phyloP scores from a whole-genome alignment of 2,888 invertebrate species.

The Palloptera scutellata region DNA sequence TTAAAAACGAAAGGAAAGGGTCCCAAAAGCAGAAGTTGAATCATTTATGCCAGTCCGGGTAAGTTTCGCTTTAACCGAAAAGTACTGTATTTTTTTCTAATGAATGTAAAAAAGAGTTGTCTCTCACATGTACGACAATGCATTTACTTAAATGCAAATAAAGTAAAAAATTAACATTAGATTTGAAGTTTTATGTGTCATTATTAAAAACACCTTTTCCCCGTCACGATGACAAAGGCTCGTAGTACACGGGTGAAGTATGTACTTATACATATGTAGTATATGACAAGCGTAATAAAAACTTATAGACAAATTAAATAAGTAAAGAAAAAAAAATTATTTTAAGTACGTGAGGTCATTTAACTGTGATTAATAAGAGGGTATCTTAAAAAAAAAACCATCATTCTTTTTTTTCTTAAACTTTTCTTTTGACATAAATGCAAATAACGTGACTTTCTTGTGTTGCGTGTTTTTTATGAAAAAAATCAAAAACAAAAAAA shows the following conservation, averaged over 20 bases:
- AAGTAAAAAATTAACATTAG: not conserved
- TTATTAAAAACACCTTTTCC: slow-evolving; percentile 30
- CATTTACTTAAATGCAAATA: slow-evolving; percentile 1
- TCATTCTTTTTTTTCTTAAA: slow-evolving; percentile 5
- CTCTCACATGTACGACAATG: not conserved
- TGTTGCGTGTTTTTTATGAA: not conserved
- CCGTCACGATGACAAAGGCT: slow-evolving; percentile 2
- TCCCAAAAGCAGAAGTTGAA: no score
- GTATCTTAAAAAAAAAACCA: not conserved
- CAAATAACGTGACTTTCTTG: slow-evolving; percentile 38
- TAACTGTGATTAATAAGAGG: slow-evolving; percentile 29
- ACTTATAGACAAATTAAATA: not conserved
- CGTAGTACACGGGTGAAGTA: no score
- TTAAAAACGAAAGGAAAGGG: no score
- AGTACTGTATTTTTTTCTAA: no score
- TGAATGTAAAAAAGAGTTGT: no score
- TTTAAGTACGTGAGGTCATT: slow-evolving; percentile 37
- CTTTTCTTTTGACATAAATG: slow-evolving; percentile 32
- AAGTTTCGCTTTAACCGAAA: no score
- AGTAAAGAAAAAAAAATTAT: not conserved
- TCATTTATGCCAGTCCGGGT: no score
- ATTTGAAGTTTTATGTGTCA: slow-evolving; percentile 10
- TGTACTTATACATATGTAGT: not conserved
- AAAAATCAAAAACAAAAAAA: not conserved
- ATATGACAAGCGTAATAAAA: not conserved